These are phyloP conservation scores for Boloria euphrosyne DNA, from an alignment of 2,888 invertebrate species.

Conservation along the genomic window DNA sequence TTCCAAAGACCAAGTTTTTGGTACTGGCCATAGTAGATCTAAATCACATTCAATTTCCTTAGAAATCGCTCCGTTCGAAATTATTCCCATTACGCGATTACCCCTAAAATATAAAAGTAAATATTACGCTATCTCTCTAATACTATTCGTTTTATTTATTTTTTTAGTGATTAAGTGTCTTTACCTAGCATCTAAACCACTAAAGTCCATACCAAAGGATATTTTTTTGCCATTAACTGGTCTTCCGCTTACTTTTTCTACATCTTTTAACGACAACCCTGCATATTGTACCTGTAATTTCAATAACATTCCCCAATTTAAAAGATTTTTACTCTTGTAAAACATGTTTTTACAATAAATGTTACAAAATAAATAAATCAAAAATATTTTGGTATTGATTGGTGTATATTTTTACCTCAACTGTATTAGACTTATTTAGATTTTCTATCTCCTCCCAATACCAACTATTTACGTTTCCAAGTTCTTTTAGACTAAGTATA, in stretches of 20 bases:
- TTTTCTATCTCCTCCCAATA: neutral
- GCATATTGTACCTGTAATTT: slow-evolving; percentile 6
- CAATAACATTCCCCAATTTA: neutral
- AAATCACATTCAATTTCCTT: neutral
- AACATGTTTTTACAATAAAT: neutral
- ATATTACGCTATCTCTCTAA: neutral
- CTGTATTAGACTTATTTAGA: neutral
- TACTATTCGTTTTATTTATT: neutral
- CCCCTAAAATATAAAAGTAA: neutral
- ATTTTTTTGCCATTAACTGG: neutral
- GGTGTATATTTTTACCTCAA: neutral
- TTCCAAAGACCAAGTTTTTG: slow-evolving; percentile 9
- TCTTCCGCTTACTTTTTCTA: neutral
- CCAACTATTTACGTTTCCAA: neutral
- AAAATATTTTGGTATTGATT: neutral
- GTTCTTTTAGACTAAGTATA: slow-evolving; percentile 1
- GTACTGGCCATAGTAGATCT: slow-evolving; percentile 5
- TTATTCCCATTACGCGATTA: slow-evolving; percentile 5
- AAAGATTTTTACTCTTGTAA: neutral
- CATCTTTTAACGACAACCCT: neutral
- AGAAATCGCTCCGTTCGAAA: neutral
- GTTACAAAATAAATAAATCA: neutral
- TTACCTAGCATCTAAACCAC: slow-evolving; percentile 8
- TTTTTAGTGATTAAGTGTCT: neutral
- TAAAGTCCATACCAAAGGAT: slow-evolving; percentile 10